Conservation (phyloP, 1,140 invertebrate genomes). For the Anagrus nilaparvatae region DNA sequence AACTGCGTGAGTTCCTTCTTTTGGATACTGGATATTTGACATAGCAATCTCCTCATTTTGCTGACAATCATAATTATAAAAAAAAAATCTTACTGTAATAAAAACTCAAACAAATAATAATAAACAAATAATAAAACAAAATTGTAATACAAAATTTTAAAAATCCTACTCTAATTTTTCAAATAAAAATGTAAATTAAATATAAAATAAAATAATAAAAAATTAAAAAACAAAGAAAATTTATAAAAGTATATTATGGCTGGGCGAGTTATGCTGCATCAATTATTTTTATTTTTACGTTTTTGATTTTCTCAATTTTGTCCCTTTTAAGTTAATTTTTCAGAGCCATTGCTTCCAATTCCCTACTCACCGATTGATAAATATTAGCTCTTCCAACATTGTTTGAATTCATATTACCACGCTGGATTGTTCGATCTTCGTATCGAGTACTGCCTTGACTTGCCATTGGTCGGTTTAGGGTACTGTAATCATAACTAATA, state of each 20-base stretch:
- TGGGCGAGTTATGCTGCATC: slow-evolving; percentile 12
- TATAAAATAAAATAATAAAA: too few species aligned
- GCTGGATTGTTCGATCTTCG: slow-evolving; percentile 80
- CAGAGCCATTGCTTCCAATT: slow-evolving; percentile 6
- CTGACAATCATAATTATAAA: slow-evolving; percentile 24
- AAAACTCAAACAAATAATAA: too few species aligned
- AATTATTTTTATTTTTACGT: slow-evolving; percentile 2
- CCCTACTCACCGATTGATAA: slow-evolving; percentile 38
- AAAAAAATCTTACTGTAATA: slow-evolving; percentile 13
- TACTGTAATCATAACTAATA: slow-evolving; percentile 56
- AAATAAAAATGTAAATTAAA: too few species aligned
- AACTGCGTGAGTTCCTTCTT: slow-evolving; percentile 39
- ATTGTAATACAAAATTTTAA: too few species aligned
- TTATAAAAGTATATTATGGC: slow-evolving; percentile 9
- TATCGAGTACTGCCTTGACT: slow-evolving; percentile 87
- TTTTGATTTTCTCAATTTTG: slow-evolving; percentile 1
- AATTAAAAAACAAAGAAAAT: too few species aligned
- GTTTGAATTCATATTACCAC: slow-evolving; percentile 47
- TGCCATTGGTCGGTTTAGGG: slow-evolving; percentile 88
- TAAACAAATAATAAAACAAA: too few species aligned
- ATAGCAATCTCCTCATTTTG: slow-evolving; percentile 66
- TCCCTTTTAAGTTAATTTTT: slow-evolving; percentile 6
- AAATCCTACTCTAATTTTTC: too few species aligned
- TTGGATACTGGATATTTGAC: slow-evolving; percentile 61
- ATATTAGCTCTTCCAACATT: slow-evolving; percentile 40